Evolutionary conservation across 2,113 vertebrate genomes (phyloP), one percentile per base, ranked within the genome.

Genomic region (Bothrops jararaca): DNA sequence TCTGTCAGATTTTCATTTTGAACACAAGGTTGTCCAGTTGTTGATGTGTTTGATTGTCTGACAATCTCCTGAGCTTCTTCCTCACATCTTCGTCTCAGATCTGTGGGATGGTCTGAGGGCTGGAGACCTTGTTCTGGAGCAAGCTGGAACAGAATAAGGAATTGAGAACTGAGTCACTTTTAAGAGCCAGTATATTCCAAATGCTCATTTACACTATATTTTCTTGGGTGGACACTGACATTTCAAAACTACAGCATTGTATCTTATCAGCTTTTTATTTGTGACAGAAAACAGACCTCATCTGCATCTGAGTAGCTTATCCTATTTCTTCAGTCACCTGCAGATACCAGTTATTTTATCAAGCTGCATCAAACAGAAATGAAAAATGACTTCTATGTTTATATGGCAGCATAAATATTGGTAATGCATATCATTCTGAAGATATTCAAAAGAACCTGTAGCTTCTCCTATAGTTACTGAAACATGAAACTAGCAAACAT

Each of bases 61-160:
- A 99, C 98, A 0, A 99, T 98, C 86, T 99, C 98, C 96, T 99
- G 98, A 29, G 99, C 99, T 91, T 99, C 98, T 6, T 99, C 99
- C 91, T 99, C 99, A 92, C 99, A 99, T 6, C 98, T 97, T 1
- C 98, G 97, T 54, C 98, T 97, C 96, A 99, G 97, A 86, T 99
- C 98, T 3, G 98, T 99, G 0, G 99, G 99, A 18, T 99, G 99
- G 94, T 99, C 98, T 0, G 98, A 98, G 10, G 99, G 99, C 94
- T 98, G 99, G 92, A 99, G 98, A 52, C 99, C 99, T 93, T 99
- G 99, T 94, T 99, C 99, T 64, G 99, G 99, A 93, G 99, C 99
- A 57, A 99, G 98, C 99, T 99, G 96, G 53, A 54, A 95, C 0
- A 86, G 0, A 24, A 0, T 69, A 69, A 69, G 12, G 29, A 39